A percentile compares a stretch with the other conserved stretches of the same genome.
Conservation (phyloP, 2,888 invertebrate species). For the Proisotoma minuta region DNA sequence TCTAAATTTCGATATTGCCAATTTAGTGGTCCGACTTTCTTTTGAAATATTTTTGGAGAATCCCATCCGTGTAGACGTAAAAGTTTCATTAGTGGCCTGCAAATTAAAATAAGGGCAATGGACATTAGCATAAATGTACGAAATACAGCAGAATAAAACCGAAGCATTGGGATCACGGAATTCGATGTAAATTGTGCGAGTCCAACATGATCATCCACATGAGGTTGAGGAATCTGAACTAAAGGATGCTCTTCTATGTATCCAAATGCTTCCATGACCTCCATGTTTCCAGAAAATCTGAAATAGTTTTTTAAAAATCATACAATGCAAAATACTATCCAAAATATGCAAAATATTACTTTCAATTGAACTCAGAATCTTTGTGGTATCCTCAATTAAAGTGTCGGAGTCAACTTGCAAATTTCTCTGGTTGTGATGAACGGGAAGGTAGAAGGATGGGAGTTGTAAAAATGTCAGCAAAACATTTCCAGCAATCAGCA, state of each 20-base stretch:
- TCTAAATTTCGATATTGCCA: constrained; percentile 26
- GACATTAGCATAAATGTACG: constrained; percentile 36
- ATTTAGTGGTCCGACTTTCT: constrained; percentile 33
- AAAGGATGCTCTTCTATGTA: constrained; percentile 40
- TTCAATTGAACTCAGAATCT: constrained; percentile 18
- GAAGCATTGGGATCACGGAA: constrained; percentile 43
- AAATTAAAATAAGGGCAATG: constrained; percentile 34
- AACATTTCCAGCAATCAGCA: constrained; percentile 44
- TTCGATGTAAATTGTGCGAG: constrained; percentile 37
- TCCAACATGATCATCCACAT: constrained; percentile 43
- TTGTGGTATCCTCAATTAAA: neutral
- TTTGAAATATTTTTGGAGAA: constrained; percentile 36
- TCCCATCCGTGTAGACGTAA: constrained; percentile 34
- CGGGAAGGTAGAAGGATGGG: constrained; percentile 44
- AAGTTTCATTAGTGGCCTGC: constrained; percentile 35
- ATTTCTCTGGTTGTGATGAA: constrained; percentile 40
- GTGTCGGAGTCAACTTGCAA: no score
- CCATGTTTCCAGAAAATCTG: constrained; percentile 30
- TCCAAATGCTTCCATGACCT: constrained; percentile 2
- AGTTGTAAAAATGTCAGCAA: constrained; percentile 45
- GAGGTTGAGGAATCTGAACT: constrained; percentile 39
- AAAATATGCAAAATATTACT: constrained; percentile 6
- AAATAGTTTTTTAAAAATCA: neutral
- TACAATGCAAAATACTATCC: neutral
- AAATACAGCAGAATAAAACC: constrained; percentile 45